Percentiles rank a stretch among this genome's conserved stretches.
These are phyloP conservation scores for Therioaphis trifolii DNA, from an alignment of 2,888 invertebrate genomes.

Conservation along the genomic window DNA sequence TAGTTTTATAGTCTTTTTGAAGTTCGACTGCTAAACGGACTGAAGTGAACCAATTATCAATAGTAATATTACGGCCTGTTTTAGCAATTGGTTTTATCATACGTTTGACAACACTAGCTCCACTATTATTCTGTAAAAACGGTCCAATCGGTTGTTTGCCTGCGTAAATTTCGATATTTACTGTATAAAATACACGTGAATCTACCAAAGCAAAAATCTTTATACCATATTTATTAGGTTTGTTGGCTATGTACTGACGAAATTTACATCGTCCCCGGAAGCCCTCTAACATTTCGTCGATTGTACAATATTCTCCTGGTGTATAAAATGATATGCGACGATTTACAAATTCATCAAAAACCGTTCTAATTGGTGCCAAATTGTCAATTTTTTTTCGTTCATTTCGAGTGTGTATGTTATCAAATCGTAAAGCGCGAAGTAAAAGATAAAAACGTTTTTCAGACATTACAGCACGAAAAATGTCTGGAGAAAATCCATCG, in stretches of 20 bases:
- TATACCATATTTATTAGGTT: conserved; percentile 63
- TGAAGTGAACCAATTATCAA: conserved; percentile 47
- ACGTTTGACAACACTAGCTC: too few species aligned
- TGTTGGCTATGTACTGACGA: conserved; percentile 59
- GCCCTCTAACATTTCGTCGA: conserved; percentile 63
- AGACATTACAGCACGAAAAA: too few species aligned
- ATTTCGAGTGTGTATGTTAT: too few species aligned
- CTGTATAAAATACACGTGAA: conserved; percentile 63
- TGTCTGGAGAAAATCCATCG: too few species aligned
- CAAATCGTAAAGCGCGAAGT: too few species aligned
- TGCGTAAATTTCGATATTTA: too few species aligned
- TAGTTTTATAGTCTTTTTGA: conserved; percentile 18
- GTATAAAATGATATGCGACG: too few species aligned
- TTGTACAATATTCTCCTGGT: conserved; percentile 57
- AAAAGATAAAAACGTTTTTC: too few species aligned
- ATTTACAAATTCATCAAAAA: too few species aligned
- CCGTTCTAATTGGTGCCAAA: too few species aligned
- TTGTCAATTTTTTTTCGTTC: too few species aligned
- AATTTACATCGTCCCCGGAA: conserved; percentile 63
- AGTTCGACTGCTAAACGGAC: conserved; percentile 48
- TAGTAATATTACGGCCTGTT: conserved; percentile 36
- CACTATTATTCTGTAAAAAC: conserved; percentile 30
- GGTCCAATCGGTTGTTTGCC: conserved; percentile 53
- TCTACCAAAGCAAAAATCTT: conserved; percentile 62
- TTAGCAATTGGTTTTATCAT: conserved; percentile 30